Conservation (phyloP, 2,113 vertebrate genomes). For the Tachysurus vachellii region DNA sequence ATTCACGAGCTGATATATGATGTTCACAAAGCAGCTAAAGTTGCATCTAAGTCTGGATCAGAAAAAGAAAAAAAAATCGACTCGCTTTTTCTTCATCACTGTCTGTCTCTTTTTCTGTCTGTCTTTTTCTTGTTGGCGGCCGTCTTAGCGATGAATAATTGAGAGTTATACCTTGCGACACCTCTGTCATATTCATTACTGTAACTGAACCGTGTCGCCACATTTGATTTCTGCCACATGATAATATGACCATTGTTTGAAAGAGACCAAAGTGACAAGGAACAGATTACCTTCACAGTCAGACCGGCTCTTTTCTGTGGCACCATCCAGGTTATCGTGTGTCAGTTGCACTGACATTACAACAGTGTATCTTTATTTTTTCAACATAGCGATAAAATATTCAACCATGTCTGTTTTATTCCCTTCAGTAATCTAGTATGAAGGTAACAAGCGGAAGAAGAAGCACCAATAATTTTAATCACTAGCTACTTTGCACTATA, state of each 20-base stretch:
- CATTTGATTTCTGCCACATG: slow-evolving; percentile 48
- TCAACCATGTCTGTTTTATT: neutral
- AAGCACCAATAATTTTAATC: neutral
- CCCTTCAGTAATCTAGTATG: neutral
- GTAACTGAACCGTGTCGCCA: slow-evolving; percentile 48
- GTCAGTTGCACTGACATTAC: neutral
- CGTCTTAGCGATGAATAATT: slow-evolving; percentile 69
- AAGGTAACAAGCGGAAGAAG: neutral
- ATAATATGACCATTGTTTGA: slow-evolving; percentile 47
- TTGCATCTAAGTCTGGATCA: slow-evolving; percentile 66
- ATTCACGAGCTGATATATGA: slow-evolving; percentile 62
- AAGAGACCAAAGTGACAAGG: slow-evolving; percentile 45
- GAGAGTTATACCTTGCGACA: slow-evolving; percentile 66
- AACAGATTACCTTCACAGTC: slow-evolving; percentile 20
- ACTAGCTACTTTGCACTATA: neutral
- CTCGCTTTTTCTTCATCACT: slow-evolving; percentile 55
- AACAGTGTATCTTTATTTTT: neutral
- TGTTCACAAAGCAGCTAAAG: slow-evolving; percentile 65
- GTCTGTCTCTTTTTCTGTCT: slow-evolving; percentile 51
- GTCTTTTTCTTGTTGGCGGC: slow-evolving; percentile 40
- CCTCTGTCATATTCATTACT: slow-evolving; percentile 67
- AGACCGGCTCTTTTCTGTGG: slow-evolving; percentile 24
- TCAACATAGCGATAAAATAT: neutral
- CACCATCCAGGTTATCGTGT: neutral
- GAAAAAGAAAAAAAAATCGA: slow-evolving; percentile 65